Evolutionary conservation across 2,113 vertebrate species (phyloP).

Genomic region (Mirounga angustirostris): DNA sequence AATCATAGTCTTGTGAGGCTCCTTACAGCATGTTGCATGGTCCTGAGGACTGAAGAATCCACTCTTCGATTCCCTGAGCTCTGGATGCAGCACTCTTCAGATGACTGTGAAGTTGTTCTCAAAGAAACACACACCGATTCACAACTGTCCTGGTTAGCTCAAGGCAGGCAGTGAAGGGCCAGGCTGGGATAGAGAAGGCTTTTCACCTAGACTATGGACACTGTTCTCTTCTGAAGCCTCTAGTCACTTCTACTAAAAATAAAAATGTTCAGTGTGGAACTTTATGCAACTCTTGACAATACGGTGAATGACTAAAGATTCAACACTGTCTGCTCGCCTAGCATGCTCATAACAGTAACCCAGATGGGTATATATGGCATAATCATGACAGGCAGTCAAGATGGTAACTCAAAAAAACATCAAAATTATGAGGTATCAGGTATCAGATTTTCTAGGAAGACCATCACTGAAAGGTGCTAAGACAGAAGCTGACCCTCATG

Average conservation of each 20-base stretch:
- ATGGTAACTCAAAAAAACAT: not conserved
- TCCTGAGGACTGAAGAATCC: not conserved
- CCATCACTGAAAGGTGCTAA: not conserved
- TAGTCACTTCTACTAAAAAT: constrained; percentile 6
- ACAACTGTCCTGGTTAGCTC: not conserved
- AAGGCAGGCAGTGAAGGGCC: not conserved
- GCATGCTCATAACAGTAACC: not conserved
- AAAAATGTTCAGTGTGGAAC: not conserved
- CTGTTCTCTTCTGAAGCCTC: constrained; percentile 14
- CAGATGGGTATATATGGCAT: not conserved
- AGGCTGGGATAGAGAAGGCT: not conserved
- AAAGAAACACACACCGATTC: not conserved
- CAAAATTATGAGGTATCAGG: not conserved
- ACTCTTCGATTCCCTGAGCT: constrained; percentile 45
- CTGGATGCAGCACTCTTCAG: not conserved
- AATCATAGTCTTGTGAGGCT: not conserved
- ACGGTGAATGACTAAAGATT: not conserved
- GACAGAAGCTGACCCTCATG: not conserved
- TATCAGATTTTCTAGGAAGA: constrained; percentile 52
- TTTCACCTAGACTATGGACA: not conserved
- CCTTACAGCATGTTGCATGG: not conserved
- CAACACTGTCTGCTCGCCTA: not conserved
- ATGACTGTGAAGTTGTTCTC: not conserved
- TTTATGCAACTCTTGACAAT: constrained; percentile 11
- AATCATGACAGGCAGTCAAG: not conserved